These are phyloP conservation scores for Orchesellides sinensis DNA, from an alignment of 2,888 invertebrate species.

Conservation along the genomic window DNA sequence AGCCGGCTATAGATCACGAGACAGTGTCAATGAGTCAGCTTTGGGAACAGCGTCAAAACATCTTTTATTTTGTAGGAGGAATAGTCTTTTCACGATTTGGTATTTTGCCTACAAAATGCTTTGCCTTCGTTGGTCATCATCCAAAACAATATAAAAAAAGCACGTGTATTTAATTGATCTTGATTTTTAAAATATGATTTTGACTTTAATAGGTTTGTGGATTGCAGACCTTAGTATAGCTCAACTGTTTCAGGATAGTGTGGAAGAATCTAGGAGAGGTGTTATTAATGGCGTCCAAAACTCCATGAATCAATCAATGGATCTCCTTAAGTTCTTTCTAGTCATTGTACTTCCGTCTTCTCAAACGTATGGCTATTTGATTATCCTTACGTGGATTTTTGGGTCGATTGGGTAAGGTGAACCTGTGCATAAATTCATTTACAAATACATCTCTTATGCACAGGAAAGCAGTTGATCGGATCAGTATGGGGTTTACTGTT, in stretches of 20 bases:
- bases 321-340: conserved; percentile 78
- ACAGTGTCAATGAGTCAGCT: conserved; percentile 45
- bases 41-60: conserved; percentile 71
- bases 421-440: neutral
- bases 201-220: conserved; percentile 78
- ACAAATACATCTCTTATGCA: too few species aligned
- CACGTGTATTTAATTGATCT: neutral
- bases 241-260: conserved; percentile 78
- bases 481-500: too few species aligned
- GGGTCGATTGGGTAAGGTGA: conserved; percentile 57
- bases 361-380: conserved; percentile 78
- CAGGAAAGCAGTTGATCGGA: too few species aligned
- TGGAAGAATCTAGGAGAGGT: conserved; percentile 78
- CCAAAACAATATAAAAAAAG: neutral
- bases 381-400: conserved; percentile 77
- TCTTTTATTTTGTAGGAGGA: conserved; percentile 75
- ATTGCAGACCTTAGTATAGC: conserved; percentile 78
- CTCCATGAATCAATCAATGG: conserved; percentile 78
- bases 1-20: neutral
- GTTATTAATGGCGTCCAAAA: conserved; percentile 79
- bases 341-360: conserved; percentile 78
- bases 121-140: neutral
- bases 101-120: conserved; percentile 41
- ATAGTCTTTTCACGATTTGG: conserved; percentile 76
- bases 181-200: neutral